Evolutionary conservation across 2,113 vertebrate genomes (phyloP).

Genomic region (Numida meleagris): DNA sequence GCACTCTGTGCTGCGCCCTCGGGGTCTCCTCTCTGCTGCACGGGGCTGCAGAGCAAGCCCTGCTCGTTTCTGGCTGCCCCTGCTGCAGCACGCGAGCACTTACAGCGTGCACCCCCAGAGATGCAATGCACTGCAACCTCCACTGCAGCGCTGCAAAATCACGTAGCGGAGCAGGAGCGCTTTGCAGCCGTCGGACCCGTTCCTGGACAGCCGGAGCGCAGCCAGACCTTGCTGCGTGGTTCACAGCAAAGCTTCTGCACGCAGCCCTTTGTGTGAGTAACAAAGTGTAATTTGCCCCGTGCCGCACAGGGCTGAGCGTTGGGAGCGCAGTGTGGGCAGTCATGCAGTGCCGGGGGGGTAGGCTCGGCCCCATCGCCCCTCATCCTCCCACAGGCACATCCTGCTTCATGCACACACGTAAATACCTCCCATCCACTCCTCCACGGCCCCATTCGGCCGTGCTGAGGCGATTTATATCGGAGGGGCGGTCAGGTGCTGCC

Average conservation of each 20-base stretch:
- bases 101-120: neutral
- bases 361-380: neutral
- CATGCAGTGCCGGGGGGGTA: too few species aligned
- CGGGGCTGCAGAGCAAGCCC: neutral
- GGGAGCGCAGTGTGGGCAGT: neutral
- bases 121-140: rapidly evolving
- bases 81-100: neutral
- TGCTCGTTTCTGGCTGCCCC: neutral
- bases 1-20: neutral
- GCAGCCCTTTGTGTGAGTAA: too few species aligned
- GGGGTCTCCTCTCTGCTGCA: neutral
- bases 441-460: neutral
- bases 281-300: too few species aligned
- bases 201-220: neutral
- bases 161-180: rapidly evolving
- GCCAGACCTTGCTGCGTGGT: neutral
- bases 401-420: neutral
- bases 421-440: neutral
- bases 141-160: neutral
- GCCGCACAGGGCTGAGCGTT: too few species aligned
- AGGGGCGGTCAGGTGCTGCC: constrained; percentile 56
- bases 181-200: neutral
- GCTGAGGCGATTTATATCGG: neutral
- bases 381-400: rapidly evolving
- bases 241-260: neutral